Conservation (phyloP, 2,888 invertebrate species). For the Chrysomela aeneicollis region DNA sequence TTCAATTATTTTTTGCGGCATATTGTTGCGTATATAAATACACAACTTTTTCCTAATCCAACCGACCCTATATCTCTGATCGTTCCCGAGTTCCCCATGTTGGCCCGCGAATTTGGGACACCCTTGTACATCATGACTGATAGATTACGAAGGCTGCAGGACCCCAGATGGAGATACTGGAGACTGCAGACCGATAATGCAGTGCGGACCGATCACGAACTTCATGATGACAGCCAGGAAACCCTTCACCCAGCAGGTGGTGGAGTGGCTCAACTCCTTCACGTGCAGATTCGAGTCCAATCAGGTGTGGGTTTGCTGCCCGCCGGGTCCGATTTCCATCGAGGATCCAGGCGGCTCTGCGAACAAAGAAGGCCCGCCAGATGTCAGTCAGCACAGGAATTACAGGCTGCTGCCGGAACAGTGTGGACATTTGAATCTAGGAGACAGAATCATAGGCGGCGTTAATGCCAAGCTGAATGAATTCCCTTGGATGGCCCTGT, state of each 20-base stretch:
- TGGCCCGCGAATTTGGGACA: no score
- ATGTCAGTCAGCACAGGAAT: constrained; percentile 58
- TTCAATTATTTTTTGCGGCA: no score
- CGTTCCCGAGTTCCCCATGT: no score
- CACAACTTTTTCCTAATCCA: no score
- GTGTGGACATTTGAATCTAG: constrained; percentile 66
- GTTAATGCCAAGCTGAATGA: constrained; percentile 62
- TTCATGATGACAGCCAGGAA: constrained; percentile 38
- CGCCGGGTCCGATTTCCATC: constrained; percentile 46
- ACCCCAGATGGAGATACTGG: constrained; percentile 55
- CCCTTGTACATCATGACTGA: no score
- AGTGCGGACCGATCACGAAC: constrained; percentile 44
- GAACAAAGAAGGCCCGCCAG: constrained; percentile 42
- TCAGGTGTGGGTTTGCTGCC: constrained; percentile 66
- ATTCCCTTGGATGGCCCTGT: constrained; percentile 79
- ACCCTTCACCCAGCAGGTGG: constrained; percentile 41
- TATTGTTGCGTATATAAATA: no score
- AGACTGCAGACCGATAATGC: constrained; percentile 55
- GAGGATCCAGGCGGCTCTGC: background rate
- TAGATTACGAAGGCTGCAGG: constrained; percentile 52
- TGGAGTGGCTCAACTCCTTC: constrained; percentile 40
- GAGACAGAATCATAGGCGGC: constrained; percentile 62
- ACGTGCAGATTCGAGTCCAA: constrained; percentile 59
- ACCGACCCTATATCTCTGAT: no score
- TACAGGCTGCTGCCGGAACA: constrained; percentile 55